Evolutionary conservation across 1,140 invertebrate species (phyloP), one percentile per base, ranked within the genome.

Genomic region (Philopotamus ludificatus): DNA sequence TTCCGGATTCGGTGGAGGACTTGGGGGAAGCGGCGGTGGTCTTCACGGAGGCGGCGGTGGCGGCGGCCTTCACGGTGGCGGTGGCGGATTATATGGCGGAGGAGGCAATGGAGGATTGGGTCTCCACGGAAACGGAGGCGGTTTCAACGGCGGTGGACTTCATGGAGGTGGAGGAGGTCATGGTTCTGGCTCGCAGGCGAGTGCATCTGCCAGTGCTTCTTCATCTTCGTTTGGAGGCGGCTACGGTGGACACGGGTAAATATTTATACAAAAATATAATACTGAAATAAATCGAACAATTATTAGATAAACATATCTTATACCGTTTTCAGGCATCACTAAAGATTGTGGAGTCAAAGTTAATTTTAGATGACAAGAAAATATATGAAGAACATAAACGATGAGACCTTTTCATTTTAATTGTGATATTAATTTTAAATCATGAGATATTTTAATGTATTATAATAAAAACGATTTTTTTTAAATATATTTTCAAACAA

Each of bases 191-290:
- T 54, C 68, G 8, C 59, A 55, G 23, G 69, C 70, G 18, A 60
- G 47, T 22, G 71, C 73, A 23, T 63, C 63, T 10, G 70, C 71
- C 15, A 70, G 66, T 16, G 72, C 72, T 18, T 47, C 57, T 42
- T 57, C 54, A 21, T 57, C 54, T 42, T 42, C 54, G 3, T 57
- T 57, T 18, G 57, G 64, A 20, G 68, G 58, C 7, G 67, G 69
- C 7, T 58, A 45, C 15, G 61, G 64, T 1, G 65, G 70, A 8
- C 49, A 60, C 23, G 54, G 64, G 28, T 23, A 49, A n/a, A 34
- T 34, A 34, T 34, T 34, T 34, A 4, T 12, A 34, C 12, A 34
- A 34, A 34, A n/a, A n/a, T n/a, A n/a, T n/a, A n/a, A n/a, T n/a
- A n/a, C n/a, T n/a, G n/a, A n/a, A n/a, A n/a, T n/a, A n/a, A n/a